Conservation (phyloP, 2,113 vertebrate species). For the Dromaius novaehollandiae region DNA sequence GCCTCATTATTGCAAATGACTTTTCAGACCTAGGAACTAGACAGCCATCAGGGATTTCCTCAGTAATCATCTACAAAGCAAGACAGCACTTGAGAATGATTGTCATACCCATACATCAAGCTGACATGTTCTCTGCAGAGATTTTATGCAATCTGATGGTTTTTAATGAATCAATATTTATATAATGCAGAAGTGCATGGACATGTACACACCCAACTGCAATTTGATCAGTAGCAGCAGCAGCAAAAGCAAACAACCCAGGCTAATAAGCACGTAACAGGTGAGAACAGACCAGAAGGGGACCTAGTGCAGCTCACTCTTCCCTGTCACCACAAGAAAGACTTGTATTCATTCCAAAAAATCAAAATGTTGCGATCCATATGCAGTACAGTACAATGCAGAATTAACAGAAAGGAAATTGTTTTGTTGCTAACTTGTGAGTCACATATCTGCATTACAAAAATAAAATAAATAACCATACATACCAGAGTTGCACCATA, state of each 20-base stretch:
- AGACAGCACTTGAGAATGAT: background rate
- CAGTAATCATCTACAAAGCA: background rate
- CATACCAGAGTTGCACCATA: background rate
- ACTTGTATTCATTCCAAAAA: background rate
- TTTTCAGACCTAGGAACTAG: background rate
- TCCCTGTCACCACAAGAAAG: background rate
- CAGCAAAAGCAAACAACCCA: background rate
- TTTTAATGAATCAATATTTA: background rate
- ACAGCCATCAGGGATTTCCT: no score
- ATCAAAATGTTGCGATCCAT: background rate
- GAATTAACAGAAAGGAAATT: background rate
- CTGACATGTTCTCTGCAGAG: background rate
- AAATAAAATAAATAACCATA: background rate
- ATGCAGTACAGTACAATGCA: background rate
- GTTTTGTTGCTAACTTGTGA: background rate
- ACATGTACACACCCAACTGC: background rate
- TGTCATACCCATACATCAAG: no score
- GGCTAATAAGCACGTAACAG: background rate
- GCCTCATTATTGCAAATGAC: background rate
- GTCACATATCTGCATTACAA: background rate
- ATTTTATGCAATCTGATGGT: background rate
- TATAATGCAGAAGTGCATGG: background rate
- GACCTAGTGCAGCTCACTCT: background rate
- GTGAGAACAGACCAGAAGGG: background rate
- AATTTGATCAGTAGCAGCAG: background rate